Evolutionary conservation across 2,113 vertebrate species (phyloP).

Genomic region (Gadus macrocephalus): DNA sequence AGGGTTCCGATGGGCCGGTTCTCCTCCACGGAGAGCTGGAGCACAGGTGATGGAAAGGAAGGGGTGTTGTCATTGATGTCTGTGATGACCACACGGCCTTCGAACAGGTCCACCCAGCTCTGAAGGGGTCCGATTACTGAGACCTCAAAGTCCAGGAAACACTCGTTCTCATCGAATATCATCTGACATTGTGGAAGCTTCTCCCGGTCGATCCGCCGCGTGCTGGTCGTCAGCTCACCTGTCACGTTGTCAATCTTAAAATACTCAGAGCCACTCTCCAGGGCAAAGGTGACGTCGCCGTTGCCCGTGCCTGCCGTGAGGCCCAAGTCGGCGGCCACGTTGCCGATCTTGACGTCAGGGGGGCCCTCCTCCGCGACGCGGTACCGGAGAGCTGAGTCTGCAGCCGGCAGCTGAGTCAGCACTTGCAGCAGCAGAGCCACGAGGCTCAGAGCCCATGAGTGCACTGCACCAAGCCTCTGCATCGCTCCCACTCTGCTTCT

Average conservation of each 20-base stretch:
- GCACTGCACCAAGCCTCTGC: constrained; percentile 73
- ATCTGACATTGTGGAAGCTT: constrained; percentile 96
- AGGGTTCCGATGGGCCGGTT: constrained; percentile 94
- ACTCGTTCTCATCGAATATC: constrained; percentile 98
- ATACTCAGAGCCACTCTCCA: constrained; percentile 93
- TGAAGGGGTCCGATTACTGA: constrained; percentile 95
- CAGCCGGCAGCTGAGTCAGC: constrained; percentile 81
- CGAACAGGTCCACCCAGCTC: constrained; percentile 96
- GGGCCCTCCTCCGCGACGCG: constrained; percentile 91
- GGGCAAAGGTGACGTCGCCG: constrained; percentile 92
- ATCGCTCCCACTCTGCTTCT: constrained; percentile 52
- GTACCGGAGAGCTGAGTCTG: constrained; percentile 89
- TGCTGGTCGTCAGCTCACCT: constrained; percentile 90
- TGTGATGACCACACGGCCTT: constrained; percentile 89
- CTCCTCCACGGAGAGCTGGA: constrained; percentile 94
- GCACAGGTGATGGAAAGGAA: constrained; percentile 92
- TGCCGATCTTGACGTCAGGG: constrained; percentile 90
- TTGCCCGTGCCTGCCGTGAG: constrained; percentile 76
- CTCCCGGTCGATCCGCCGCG: constrained; percentile 90
- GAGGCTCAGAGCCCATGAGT: constrained; percentile 68
- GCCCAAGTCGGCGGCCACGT: constrained; percentile 86
- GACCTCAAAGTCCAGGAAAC: constrained; percentile 95
- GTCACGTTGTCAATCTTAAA: constrained; percentile 98
- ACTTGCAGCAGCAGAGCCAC: constrained; percentile 77
- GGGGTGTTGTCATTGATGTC: constrained; percentile 99